phyloP scores from a whole-genome alignment of 2,797 vertebrate genomes.

The Gobio occitaniae region DNA sequence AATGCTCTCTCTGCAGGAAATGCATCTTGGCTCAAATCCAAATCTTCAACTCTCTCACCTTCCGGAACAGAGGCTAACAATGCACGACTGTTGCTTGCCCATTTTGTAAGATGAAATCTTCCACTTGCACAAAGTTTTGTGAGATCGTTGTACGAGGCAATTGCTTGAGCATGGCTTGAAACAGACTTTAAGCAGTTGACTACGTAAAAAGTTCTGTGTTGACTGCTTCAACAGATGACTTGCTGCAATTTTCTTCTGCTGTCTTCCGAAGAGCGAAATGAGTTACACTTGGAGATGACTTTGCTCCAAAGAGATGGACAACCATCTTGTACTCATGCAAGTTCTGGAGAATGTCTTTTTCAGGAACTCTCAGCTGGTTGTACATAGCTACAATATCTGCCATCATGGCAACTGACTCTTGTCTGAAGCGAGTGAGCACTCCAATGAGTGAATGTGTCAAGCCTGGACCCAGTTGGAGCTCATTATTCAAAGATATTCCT shows the following conservation, averaged over 20 bases:
- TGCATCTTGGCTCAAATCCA: not conserved
- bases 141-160: too few relatives aligned
- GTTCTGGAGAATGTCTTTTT: not conserved
- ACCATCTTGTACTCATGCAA: not conserved
- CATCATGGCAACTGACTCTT: not conserved
- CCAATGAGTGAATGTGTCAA: slow-evolving; percentile 8
- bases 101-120: too few relatives aligned
- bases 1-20: not conserved
- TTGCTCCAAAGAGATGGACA: not conserved
- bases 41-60: not conserved
- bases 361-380: not conserved
- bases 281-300: not conserved
- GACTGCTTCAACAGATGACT: not conserved
- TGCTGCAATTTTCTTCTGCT: not conserved
- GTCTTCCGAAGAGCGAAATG: not conserved
- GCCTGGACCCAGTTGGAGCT: slow-evolving; percentile 25
- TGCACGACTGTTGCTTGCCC: too few relatives aligned
- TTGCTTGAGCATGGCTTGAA: not conserved
- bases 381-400: not conserved
- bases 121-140: too few relatives aligned
- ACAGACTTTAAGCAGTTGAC: not conserved
- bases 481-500: slow-evolving; percentile 22
- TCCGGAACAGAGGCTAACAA: too few relatives aligned
- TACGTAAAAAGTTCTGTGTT: not conserved
- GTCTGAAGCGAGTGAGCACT: slow-evolving; percentile 27